These are phyloP conservation scores for Himalopsyche phryganea DNA, from an alignment of 1,140 invertebrate genomes.

Conservation along the genomic window DNA sequence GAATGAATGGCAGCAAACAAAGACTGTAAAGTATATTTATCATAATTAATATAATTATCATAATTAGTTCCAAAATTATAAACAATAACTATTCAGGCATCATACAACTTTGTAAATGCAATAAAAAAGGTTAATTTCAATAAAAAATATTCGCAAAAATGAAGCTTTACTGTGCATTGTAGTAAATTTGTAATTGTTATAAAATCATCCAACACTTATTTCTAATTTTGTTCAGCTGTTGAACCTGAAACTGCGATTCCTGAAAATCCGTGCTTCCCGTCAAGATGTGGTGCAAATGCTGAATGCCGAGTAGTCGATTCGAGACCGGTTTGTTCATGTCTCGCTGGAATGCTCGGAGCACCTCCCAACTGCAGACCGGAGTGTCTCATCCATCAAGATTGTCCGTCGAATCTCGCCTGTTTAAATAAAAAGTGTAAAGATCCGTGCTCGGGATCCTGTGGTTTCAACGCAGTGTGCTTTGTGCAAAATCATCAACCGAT, in stretches of 20 bases:
- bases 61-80: too few species aligned
- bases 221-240: conserved; percentile 27
- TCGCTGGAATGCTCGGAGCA: conserved; percentile 76
- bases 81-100: too few species aligned
- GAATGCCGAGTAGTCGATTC: conserved; percentile 67
- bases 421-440: conserved; percentile 71
- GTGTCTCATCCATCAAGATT: conserved; percentile 76
- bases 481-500: conserved; percentile 74
- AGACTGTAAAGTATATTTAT: too few species aligned
- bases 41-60: too few species aligned
- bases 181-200: too few species aligned
- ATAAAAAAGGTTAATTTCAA: too few species aligned
- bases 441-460: conserved; percentile 79
- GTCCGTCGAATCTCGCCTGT: conserved; percentile 73
- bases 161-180: too few species aligned
- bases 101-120: too few species aligned
- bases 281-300: conserved; percentile 79
- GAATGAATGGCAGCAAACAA: too few species aligned
- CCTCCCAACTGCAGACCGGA: conserved; percentile 75
- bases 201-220: background rate
- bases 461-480: conserved; percentile 74
- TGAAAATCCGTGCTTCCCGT: conserved; percentile 69
- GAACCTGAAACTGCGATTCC: conserved; percentile 26
- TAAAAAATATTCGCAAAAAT: too few species aligned
- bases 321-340: conserved; percentile 72